These are phyloP conservation scores for Lycocorax pyrrhopterus DNA, from an alignment of 2,113 vertebrate species.

Conservation along the genomic window DNA sequence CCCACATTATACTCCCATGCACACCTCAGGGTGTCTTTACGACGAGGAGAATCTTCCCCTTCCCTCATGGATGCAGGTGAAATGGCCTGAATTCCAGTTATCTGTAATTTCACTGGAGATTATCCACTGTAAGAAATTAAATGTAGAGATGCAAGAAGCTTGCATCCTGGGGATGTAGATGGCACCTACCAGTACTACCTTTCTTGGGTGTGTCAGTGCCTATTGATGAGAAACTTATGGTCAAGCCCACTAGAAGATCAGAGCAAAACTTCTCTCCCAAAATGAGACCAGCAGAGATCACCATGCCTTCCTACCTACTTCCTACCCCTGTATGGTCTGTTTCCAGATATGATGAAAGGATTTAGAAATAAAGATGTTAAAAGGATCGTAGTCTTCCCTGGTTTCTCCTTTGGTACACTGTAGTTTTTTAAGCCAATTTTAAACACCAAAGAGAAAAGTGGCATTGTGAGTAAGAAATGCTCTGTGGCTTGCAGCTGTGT, in stretches of 20 bases:
- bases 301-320: background rate
- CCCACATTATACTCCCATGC: background rate
- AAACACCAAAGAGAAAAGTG: background rate
- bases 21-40: rapidly evolving
- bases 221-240: background rate
- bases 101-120: background rate
- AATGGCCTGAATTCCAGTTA: background rate
- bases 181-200: background rate
- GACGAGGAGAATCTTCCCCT: background rate
- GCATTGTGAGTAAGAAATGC: background rate
- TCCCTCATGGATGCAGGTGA: background rate
- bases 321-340: background rate
- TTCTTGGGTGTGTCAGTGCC: background rate
- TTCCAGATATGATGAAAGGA: background rate
- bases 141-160: background rate
- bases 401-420: background rate
- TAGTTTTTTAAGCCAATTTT: background rate
- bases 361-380: background rate
- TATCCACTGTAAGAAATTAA: background rate
- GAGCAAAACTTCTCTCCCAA: background rate
- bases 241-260: background rate
- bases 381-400: background rate
- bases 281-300: background rate
- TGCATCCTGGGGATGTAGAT: background rate
- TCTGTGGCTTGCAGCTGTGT: background rate